Evolutionary conservation across 2,888 invertebrate genomes (phyloP), one percentile per base, ranked within the genome.

Genomic region (Parnassius glacialis): DNA sequence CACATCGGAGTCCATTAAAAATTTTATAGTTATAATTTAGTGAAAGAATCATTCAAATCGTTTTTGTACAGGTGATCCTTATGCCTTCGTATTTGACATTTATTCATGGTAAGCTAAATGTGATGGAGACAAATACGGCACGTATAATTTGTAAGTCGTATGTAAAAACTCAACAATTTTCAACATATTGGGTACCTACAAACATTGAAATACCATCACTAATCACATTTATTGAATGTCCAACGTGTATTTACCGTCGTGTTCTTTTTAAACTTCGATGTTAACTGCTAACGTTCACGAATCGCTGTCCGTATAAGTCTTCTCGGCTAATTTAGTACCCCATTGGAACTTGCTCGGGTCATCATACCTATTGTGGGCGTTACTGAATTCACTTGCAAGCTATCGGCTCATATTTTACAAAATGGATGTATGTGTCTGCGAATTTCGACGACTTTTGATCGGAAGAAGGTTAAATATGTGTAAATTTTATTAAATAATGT

Each of bases 271-370:
- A 71, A 72, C 70, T 68, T 72, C 74, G 76, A 80, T 76, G 77
- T 73, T 83, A 79, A 70, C 67, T 82, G 85, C 85, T 86, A 80
- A 69, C 74, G 72, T 65, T 74, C 84, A 81, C 79, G 84, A 84
- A 85, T 80, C 82, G 78, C 70, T 69, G 73, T 72, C 82, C 76
- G 77, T 85, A 84, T 87, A 85, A 78, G 82, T 85, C 84, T 69
- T 73, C 72, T 73, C 68, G 76, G 78, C 74, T 87, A 83, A 87
- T 87, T 84, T 87, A 86, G 74, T 79, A 72, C 74, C 79, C 78
- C 75, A 73, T 79, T 70, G 75, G 70, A 75, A 75, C 80, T 80
- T 83, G 83, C 83, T 72, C 72, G 72, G 70, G 70, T 78, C 78
- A 78, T 81, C 78, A 79, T 78, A 74, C 74, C 67, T 68, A 64